Conservation (phyloP, 2,113 vertebrate genomes). For the Hippocampus comes region DNA sequence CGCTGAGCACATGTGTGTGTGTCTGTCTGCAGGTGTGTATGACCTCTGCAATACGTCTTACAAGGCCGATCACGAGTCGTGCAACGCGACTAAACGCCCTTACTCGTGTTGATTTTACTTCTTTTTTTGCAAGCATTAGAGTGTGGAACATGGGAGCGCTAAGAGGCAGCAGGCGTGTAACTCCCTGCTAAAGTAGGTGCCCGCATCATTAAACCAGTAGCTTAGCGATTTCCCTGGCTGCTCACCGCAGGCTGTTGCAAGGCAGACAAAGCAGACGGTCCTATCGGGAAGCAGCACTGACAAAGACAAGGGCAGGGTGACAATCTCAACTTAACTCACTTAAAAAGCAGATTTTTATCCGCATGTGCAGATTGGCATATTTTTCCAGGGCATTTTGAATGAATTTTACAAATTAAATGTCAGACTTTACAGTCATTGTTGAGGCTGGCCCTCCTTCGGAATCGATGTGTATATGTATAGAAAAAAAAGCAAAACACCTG, state of each 20-base stretch:
- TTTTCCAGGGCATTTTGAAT: too few species aligned
- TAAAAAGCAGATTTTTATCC: background rate
- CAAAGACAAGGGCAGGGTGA: slow-evolving; percentile 41
- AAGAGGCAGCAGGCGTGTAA: slow-evolving; percentile 61
- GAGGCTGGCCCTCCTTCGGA: too few species aligned
- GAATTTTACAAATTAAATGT: too few species aligned
- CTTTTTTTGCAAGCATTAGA: slow-evolving; percentile 31
- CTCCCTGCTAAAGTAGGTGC: slow-evolving; percentile 63
- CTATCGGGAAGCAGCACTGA: slow-evolving; percentile 42
- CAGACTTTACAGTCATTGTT: too few species aligned
- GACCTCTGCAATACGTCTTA: slow-evolving; percentile 40
- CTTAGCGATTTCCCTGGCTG: slow-evolving; percentile 63
- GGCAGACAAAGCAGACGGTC: slow-evolving; percentile 53
- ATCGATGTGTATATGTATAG: too few species aligned
- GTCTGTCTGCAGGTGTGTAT: slow-evolving; percentile 37
- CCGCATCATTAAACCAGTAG: slow-evolving; percentile 69
- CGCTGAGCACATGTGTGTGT: slow-evolving; percentile 15
- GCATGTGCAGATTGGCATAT: background rate
- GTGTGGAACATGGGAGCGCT: slow-evolving; percentile 28
- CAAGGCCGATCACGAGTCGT: slow-evolving; percentile 29
- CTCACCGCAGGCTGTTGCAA: slow-evolving; percentile 53
- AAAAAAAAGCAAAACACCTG: too few species aligned
- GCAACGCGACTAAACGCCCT: background rate
- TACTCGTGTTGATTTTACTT: slow-evolving; percentile 23
- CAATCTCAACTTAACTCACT: background rate